These are phyloP conservation scores for Tauraco erythrolophus DNA, from an alignment of 2,113 vertebrate genomes.

Conservation along the genomic window DNA sequence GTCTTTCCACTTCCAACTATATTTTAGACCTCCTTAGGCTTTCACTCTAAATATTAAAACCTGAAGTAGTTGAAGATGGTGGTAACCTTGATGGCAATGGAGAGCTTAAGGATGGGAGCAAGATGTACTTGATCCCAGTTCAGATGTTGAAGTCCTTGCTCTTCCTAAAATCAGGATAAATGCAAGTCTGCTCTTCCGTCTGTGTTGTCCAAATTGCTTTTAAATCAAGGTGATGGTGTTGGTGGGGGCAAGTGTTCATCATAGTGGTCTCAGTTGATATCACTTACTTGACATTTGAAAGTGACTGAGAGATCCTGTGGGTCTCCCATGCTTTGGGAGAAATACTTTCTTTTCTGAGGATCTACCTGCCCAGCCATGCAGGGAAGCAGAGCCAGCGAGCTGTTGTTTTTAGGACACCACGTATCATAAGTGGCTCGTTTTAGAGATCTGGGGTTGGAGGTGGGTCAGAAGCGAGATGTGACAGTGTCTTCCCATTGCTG, in stretches of 20 bases:
- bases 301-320: background rate
- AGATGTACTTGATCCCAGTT: background rate
- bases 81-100: background rate
- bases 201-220: background rate
- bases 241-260: background rate
- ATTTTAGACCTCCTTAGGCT: background rate
- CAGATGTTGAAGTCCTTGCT: background rate
- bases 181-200: background rate
- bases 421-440: accelerated
- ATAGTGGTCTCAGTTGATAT: background rate
- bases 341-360: background rate
- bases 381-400: background rate
- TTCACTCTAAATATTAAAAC: background rate
- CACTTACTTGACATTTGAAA: background rate
- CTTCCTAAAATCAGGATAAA: background rate
- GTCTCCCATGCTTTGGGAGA: background rate
- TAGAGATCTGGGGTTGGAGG: background rate
- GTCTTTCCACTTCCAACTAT: background rate
- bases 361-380: accelerated
- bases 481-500: background rate
- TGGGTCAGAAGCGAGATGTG: background rate
- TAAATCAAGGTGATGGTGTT: background rate
- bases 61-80: background rate
- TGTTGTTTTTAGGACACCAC: background rate
- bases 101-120: background rate